Conservation (phyloP, 2,797 vertebrate species). For the Macropus fuliginosus region DNA sequence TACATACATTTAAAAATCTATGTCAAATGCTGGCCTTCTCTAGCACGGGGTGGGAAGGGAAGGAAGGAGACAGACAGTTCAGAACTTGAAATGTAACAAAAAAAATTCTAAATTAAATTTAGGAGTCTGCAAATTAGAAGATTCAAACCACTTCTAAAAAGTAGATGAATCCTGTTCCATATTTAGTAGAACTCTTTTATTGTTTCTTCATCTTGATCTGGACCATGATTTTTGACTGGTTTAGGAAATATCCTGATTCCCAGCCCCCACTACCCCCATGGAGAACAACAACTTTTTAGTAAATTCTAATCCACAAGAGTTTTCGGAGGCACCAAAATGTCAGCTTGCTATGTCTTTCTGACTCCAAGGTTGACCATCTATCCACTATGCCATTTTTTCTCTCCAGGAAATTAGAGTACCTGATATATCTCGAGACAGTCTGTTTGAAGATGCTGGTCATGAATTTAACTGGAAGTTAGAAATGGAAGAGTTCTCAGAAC, state of each 20-base stretch:
- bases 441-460: background rate
- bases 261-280: accelerated
- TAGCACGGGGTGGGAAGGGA: background rate
- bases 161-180: background rate
- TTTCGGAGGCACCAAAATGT: background rate
- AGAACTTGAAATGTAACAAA: background rate
- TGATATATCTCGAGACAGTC: background rate
- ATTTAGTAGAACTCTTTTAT: background rate
- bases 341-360: background rate
- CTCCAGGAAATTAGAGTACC: background rate
- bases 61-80: background rate
- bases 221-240: background rate
- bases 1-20: background rate
- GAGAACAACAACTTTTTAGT: background rate
- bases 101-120: background rate
- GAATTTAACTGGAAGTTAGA: background rate
- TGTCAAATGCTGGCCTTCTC: background rate
- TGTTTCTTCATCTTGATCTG: background rate
- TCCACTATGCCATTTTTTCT: background rate
- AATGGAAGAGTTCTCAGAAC: background rate
- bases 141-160: background rate
- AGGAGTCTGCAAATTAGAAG: background rate
- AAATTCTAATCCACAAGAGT: background rate
- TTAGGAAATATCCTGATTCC: background rate
- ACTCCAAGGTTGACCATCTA: background rate